Evolutionary conservation across 2,797 vertebrate species (phyloP), one percentile per base, ranked within the genome.

Genomic region (Poecilia velifera): DNA sequence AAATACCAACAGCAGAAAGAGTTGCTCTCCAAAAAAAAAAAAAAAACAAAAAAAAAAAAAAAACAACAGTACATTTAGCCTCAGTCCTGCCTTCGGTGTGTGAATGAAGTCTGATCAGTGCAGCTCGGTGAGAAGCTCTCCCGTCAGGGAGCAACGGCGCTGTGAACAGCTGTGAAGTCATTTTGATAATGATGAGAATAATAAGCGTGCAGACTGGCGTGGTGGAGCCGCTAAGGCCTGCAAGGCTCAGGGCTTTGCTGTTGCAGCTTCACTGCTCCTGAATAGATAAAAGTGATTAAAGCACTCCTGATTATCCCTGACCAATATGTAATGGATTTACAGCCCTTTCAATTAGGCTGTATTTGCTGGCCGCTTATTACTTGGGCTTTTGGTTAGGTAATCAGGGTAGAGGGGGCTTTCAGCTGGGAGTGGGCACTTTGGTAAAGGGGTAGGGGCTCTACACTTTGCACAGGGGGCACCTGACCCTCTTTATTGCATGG

Each of bases 241-340:
- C 95, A 96, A 97, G 97, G 97, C 97, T 97, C 97, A 96, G 96
- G 95, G 97, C 96, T 98, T 96, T 96, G 96, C 97, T 96, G 96
- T 97, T 98, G 97, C 97, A 97, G 98, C 97, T 98, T 97, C 97
- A 97, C 96, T 98, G 97, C 97, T 97, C 95, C 96, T 98, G 97
- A 98, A 98, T 97, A 98, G 98, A 98, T 98, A 98, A 97, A 98
- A 98, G 97, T 98, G 97, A 98, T 98, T 98, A 98, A 99, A 98
- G 93, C 97, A 97, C 97, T 97, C 97, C 97, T 97, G 97, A 98
- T 98, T 98, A 98, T 98, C 97, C 97, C 97, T 97, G 97, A 98
- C 97, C 97, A 97, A 98, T 97, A 98, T 98, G 97, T 98, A 97
- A 99, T 98, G 97, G 97, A 97, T 98, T 98, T 98, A 98, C 97